phyloP scores from a whole-genome alignment of 2,888 invertebrate species.

The Drosophila peninsularis region DNA sequence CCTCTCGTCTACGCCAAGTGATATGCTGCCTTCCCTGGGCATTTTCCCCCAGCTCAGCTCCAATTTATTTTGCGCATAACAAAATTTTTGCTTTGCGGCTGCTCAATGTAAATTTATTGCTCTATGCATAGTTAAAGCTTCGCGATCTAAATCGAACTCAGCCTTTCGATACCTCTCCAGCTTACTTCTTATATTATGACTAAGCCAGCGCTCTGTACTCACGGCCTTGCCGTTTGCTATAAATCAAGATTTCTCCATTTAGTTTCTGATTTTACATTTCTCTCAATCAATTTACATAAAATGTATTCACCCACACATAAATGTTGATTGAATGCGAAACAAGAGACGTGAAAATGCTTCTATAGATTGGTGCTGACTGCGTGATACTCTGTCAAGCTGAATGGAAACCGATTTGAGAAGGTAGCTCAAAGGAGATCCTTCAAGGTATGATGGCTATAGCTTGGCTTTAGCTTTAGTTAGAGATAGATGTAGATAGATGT shows the following conservation, averaged over 20 bases:
- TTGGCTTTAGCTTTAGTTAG: too few species aligned
- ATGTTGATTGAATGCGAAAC: conserved; percentile 40
- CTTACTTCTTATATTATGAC: background rate
- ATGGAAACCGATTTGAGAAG: background rate
- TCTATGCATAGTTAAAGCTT: conserved; percentile 43
- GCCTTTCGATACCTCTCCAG: background rate
- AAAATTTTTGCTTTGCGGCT: conserved; percentile 59
- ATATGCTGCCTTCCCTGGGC: conserved; percentile 42
- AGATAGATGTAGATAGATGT: too few species aligned
- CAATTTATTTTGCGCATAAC: conserved; percentile 71
- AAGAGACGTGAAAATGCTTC: background rate
- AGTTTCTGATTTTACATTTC: conserved; percentile 17
- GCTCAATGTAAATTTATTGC: conserved; percentile 56
- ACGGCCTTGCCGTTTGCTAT: background rate
- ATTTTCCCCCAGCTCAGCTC: conserved; percentile 32
- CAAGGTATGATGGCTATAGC: too few species aligned
- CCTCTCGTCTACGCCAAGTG: conserved; percentile 74
- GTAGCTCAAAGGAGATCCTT: too few species aligned
- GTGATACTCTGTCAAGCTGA: background rate
- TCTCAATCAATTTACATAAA: conserved; percentile 45
- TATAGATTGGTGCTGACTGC: background rate
- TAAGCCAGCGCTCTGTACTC: background rate
- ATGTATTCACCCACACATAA: conserved; percentile 34
- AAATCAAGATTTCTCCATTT: conserved; percentile 24
- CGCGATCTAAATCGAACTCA: conserved; percentile 6